A percentile compares a stretch with the other conserved stretches of the same genome.
phyloP scores from a whole-genome alignment of 23 tunicate genomes.

The Ascidia mentula region DNA sequence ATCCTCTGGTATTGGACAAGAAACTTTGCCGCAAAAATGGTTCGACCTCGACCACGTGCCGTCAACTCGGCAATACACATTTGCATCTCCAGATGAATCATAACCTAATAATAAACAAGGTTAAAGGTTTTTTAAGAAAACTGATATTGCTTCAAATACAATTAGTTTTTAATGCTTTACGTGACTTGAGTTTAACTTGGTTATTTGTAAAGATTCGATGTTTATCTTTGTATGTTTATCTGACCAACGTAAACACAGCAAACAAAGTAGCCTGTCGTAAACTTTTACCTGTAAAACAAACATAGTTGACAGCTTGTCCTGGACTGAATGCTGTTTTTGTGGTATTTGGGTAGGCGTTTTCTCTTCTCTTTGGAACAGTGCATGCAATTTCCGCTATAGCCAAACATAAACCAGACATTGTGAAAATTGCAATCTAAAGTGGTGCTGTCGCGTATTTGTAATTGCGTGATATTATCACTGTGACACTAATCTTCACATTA shows the following conservation, averaged over 20 bases:
- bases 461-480: no score
- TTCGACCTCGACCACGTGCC: not conserved
- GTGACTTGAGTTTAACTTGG: not conserved
- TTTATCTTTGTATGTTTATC: not conserved
- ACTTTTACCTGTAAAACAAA: not conserved
- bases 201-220: not conserved
- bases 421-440: no score
- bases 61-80: not conserved
- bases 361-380: not conserved
- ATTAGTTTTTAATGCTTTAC: not conserved
- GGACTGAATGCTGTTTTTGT: not conserved
- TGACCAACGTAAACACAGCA: not conserved
- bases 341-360: not conserved
- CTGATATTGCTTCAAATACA: no score
- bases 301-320: not conserved
- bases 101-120: not conserved
- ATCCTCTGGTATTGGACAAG: not conserved
- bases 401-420: no score
- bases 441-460: no score
- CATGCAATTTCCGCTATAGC: no score
- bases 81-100: not conserved
- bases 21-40: not conserved
- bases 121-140: no score
- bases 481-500: no score
- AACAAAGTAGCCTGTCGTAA: no score